Conservation (phyloP, 2,113 vertebrate species). For the Sorex araneus region DNA sequence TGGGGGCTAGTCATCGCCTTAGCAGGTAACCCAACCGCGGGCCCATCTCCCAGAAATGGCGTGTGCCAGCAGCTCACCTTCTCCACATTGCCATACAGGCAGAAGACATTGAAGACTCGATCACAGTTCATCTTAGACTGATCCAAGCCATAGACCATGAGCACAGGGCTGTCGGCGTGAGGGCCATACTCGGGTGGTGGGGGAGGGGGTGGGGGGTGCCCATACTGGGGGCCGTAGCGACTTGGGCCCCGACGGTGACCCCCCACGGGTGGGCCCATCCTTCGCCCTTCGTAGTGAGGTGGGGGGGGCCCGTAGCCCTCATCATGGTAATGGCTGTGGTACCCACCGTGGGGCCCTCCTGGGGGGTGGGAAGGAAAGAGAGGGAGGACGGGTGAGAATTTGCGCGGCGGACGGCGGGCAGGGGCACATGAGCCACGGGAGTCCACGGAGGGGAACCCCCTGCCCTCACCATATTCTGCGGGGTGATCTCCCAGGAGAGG, state of each 20-base stretch:
- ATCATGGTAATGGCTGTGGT: constrained; percentile 93
- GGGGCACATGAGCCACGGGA: constrained; percentile 84
- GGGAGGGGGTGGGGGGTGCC: constrained; percentile 91
- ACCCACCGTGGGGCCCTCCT: constrained; percentile 94
- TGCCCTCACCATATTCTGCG: constrained; percentile 92
- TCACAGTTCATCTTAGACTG: constrained; percentile 95
- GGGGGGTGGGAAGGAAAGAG: constrained; percentile 83
- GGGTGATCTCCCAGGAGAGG: constrained; percentile 96
- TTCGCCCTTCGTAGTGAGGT: constrained; percentile 94
- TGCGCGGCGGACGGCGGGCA: constrained; percentile 73
- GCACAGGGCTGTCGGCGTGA: constrained; percentile 95
- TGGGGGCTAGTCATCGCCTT: too few relatives aligned
- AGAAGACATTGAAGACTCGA: constrained; percentile 96
- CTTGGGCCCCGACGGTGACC: constrained; percentile 91
- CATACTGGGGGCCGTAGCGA: constrained; percentile 93
- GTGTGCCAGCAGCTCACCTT: constrained; percentile 88
- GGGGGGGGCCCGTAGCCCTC: constrained; percentile 94
- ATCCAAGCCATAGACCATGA: constrained; percentile 97
- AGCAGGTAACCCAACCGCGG: background rate
- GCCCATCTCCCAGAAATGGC: background rate
- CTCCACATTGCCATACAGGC: constrained; percentile 97
- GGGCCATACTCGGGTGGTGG: constrained; percentile 94
- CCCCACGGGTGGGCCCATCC: constrained; percentile 94
- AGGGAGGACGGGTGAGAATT: constrained; percentile 85
- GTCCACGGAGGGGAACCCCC: constrained; percentile 84